Percentiles rank a stretch among this genome's conserved stretches.
These are phyloP conservation scores for Scyliorhinus canicula DNA, from an alignment of 2,797 vertebrate species.

Conservation along the genomic window DNA sequence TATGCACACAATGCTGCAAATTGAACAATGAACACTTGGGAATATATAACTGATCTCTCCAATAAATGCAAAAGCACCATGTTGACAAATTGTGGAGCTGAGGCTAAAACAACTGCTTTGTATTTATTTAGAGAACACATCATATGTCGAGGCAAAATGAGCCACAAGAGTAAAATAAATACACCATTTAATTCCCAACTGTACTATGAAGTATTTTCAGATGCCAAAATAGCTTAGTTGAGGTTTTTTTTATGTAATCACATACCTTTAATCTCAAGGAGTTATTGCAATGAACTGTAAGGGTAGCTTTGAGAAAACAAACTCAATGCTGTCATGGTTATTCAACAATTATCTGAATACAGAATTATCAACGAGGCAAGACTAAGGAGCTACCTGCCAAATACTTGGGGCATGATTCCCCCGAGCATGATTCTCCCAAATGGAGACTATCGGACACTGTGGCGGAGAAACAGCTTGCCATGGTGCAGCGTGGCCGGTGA, in stretches of 20 bases:
- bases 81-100: neutral
- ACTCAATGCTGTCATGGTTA: neutral
- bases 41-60: neutral
- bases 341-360: neutral
- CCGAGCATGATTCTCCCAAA: too few relatives aligned
- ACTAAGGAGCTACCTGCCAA: neutral
- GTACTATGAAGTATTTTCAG: neutral
- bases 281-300: neutral
- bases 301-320: neutral
- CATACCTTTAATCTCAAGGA: neutral
- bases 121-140: neutral
- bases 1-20: neutral
- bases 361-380: neutral
- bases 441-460: too few relatives aligned
- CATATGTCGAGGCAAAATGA: neutral
- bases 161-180: neutral
- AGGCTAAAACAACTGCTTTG: neutral
- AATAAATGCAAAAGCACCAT: neutral
- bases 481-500: too few relatives aligned
- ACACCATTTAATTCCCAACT: neutral
- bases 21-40: neutral
- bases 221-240: neutral
- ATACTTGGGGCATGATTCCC: neutral
- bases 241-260: neutral
- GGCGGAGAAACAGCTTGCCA: too few relatives aligned